A percentile compares a stretch with the other conserved stretches of the same genome.
These are phyloP conservation scores for Chloroclystis v-ata DNA, from an alignment of 2,888 invertebrate species.

Conservation along the genomic window DNA sequence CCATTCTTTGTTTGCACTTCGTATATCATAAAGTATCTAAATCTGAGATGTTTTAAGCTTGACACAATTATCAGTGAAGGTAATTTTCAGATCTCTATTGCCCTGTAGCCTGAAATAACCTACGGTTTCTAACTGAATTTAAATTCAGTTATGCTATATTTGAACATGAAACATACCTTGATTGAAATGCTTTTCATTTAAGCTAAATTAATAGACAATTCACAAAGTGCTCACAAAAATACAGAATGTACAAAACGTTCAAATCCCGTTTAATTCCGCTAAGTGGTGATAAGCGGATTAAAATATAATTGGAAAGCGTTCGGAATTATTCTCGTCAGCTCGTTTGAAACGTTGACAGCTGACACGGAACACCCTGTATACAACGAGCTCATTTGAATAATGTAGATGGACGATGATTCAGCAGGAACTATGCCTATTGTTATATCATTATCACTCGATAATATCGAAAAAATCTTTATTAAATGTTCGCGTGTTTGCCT, in stretches of 20 bases:
- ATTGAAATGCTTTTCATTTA: slow-evolving; percentile 1
- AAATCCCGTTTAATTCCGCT: slow-evolving; percentile 23
- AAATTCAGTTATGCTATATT: no score
- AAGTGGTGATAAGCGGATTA: slow-evolving; percentile 29
- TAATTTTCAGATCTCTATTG: not conserved
- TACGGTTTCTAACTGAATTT: no score
- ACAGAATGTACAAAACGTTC: slow-evolving; percentile 15
- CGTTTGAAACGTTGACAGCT: slow-evolving; percentile 22
- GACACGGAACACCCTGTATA: slow-evolving; percentile 16
- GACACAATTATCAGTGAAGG: no score
- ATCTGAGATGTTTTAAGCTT: no score
- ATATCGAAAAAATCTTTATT: no score
- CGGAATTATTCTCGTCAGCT: slow-evolving; percentile 22
- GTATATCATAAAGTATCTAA: no score
- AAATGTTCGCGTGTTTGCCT: no score
- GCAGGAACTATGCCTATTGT: not conserved
- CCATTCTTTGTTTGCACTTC: no score
- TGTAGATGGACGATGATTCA: slow-evolving; percentile 1
- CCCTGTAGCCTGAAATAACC: not conserved
- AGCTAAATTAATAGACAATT: slow-evolving; percentile 13
- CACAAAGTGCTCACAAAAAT: slow-evolving; percentile 11
- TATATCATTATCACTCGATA: not conserved
- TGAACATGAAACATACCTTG: no score
- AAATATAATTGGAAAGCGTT: slow-evolving; percentile 31
- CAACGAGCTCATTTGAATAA: slow-evolving; percentile 9